Conservation (phyloP, 2,888 invertebrate species). For the Prenolepis imparis region DNA sequence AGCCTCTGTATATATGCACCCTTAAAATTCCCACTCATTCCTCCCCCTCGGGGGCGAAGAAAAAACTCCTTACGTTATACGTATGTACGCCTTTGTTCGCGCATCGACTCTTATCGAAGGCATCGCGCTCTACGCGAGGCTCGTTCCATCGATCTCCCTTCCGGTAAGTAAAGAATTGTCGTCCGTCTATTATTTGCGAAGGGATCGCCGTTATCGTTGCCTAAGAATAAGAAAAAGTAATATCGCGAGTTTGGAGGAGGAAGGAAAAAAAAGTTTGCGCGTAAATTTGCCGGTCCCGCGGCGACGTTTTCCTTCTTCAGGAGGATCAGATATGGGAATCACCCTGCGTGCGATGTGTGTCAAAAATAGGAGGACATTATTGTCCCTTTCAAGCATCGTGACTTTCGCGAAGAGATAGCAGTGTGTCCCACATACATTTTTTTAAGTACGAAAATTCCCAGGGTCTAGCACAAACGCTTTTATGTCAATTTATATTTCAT, state of each 20-base stretch:
- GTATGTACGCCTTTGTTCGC: conserved; percentile 60
- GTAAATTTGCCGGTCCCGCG: conserved; percentile 47
- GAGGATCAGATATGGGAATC: conserved; percentile 18
- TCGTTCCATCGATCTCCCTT: conserved; percentile 71
- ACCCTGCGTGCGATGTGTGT: conserved; percentile 26
- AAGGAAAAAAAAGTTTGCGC: conserved; percentile 52
- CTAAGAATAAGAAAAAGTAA: conserved; percentile 64
- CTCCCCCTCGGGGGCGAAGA: neutral
- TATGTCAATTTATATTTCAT: neutral
- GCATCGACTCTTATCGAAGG: conserved; percentile 67
- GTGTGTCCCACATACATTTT: conserved; percentile 8
- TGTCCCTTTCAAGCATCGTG: conserved; percentile 6
- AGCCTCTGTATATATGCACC: neutral
- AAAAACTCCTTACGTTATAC: conserved; percentile 62
- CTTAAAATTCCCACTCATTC: conserved; percentile 59
- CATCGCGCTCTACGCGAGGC: conserved; percentile 47
- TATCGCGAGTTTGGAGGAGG: conserved; percentile 54
- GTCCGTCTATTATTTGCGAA: conserved; percentile 66
- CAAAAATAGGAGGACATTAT: conserved; percentile 40
- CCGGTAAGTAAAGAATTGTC: conserved; percentile 62
- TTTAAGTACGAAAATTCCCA: conserved; percentile 9
- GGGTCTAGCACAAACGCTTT: too few relatives aligned
- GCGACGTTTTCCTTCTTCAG: conserved; percentile 42
- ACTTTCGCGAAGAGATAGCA: neutral
- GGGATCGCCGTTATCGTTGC: conserved; percentile 63